phyloP scores from a whole-genome alignment of 2,888 invertebrate genomes.

The Eumacrocentrus americanus region DNA sequence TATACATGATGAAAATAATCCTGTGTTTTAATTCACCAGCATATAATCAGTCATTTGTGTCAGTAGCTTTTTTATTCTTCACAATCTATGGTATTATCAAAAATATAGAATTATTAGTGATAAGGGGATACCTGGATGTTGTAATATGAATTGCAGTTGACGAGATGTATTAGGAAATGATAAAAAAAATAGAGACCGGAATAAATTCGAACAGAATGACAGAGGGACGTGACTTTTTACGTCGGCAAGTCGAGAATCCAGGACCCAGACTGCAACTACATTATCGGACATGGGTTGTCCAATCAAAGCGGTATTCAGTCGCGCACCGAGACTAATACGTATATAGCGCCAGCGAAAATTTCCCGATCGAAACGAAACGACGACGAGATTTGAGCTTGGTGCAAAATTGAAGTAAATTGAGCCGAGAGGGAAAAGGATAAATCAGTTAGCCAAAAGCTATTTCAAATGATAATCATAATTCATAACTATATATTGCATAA shows the following conservation, averaged over 20 bases:
- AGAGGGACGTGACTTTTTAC: conserved; percentile 17
- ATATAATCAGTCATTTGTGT: too few species aligned
- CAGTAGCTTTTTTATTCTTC: too few species aligned
- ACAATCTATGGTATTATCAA: too few species aligned
- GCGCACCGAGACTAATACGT: background rate
- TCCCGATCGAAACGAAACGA: conserved; percentile 22
- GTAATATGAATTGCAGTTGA: background rate
- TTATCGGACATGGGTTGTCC: conserved; percentile 28
- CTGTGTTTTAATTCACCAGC: too few species aligned
- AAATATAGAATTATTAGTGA: too few species aligned
- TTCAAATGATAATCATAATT: too few species aligned
- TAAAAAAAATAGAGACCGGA: background rate
- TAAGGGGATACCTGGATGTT: too few species aligned
- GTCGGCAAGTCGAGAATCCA: conserved; percentile 27
- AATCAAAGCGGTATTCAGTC: conserved; percentile 37
- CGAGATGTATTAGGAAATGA: background rate
- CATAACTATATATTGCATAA: too few species aligned
- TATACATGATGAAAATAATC: background rate
- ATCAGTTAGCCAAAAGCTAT: too few species aligned
- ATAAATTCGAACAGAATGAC: background rate
- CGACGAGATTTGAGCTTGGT: too few species aligned
- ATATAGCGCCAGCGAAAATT: conserved; percentile 23
- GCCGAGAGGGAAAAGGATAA: too few species aligned
- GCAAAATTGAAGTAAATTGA: too few species aligned
- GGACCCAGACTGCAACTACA: conserved; percentile 28